These are phyloP conservation scores for Tromatobia lineatoria DNA, from an alignment of 2,888 invertebrate genomes.

Conservation along the genomic window DNA sequence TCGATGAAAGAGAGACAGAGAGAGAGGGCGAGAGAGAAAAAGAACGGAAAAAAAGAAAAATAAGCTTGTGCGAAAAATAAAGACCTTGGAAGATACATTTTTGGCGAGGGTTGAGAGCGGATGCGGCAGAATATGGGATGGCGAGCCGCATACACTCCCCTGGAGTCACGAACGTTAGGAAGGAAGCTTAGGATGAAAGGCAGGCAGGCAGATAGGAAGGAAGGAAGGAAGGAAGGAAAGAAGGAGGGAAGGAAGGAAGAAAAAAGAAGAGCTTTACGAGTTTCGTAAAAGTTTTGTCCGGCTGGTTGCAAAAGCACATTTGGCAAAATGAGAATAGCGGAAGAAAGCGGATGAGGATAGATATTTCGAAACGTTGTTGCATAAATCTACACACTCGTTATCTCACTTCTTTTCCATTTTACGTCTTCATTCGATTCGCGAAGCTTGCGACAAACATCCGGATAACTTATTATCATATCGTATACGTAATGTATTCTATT, in stretches of 20 bases:
- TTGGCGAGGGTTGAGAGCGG: constrained; percentile 39
- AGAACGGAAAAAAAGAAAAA: constrained; percentile 12
- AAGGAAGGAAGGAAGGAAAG: constrained; percentile 30
- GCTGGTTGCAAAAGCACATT: constrained; percentile 55
- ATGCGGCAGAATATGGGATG: constrained; percentile 37
- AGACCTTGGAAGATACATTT: constrained; percentile 50
- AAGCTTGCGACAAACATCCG: not conserved
- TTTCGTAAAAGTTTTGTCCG: constrained; percentile 68
- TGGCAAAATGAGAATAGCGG: constrained; percentile 50
- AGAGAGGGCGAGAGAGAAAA: too few species aligned
- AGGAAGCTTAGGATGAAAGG: constrained; percentile 35
- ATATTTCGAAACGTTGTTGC: constrained; percentile 61
- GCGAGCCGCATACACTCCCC: constrained; percentile 43
- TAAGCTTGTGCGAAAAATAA: constrained; percentile 30
- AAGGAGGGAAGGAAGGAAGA: constrained; percentile 43
- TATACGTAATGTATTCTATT: not conserved
- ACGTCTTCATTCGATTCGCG: constrained; percentile 15
- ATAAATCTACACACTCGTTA: constrained; percentile 59
- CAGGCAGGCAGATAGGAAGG: constrained; percentile 35
- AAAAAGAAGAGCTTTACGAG: constrained; percentile 64
- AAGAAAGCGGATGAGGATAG: constrained; percentile 18
- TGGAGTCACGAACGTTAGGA: constrained; percentile 36
- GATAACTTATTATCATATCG: not conserved
- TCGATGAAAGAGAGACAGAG: constrained; percentile 30
- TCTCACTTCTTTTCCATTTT: constrained; percentile 37